Base-by-base conservation (phyloP, 2,888 invertebrate species). In the Chrysolina haemoptera region DNA sequence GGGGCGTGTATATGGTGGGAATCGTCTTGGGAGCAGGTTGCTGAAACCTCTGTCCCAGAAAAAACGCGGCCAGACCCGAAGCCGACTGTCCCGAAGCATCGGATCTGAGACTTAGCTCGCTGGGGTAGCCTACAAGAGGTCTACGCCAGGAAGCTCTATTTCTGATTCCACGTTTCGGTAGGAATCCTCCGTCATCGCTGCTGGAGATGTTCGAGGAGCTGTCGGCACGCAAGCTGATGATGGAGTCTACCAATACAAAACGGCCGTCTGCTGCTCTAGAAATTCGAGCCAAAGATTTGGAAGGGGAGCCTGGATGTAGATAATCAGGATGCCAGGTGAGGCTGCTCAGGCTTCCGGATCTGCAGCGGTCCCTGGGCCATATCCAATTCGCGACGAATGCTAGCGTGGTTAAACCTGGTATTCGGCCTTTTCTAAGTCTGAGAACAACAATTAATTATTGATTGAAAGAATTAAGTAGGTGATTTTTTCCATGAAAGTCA, bases 361-460 rank as follows among this genome's bases (percentile, higher is more conserved):
- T 89, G 84, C 93, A 94, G 76, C 94, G 92, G 86, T 93, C 92
- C 85, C 92, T 90, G 85, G 93, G 94, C 93, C 93, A 94, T 86
- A 94, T 91, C 93, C 94, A 94, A 88, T 93, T 94, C 82, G 91
- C 88, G 83, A 92, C 90, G 88, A 92, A 91, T 79, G 91, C 90
- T 83, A 93, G 89, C 83, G 93, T 91, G 89, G 92, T 94, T 92
- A 96, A 90, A 95, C 95, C 94, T 94, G 96, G 94, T 96, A 96
- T 93, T 96, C 96, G 92, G 95, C 95, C 92, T 94, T 95, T 93
- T 93, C 95, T 94, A 94, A 94, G 93, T 95, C 95, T 96, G 90
- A 40, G 53, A 43, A 50, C 53, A 18, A 53, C 16, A 59, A 46
- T 18, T 59, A 18, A 46, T 67, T 62, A 62, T 27, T 59, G n/a